Base-by-base conservation (phyloP, 53 echinoderm and acorn worm species). In the Holothuria scabra region DNA sequence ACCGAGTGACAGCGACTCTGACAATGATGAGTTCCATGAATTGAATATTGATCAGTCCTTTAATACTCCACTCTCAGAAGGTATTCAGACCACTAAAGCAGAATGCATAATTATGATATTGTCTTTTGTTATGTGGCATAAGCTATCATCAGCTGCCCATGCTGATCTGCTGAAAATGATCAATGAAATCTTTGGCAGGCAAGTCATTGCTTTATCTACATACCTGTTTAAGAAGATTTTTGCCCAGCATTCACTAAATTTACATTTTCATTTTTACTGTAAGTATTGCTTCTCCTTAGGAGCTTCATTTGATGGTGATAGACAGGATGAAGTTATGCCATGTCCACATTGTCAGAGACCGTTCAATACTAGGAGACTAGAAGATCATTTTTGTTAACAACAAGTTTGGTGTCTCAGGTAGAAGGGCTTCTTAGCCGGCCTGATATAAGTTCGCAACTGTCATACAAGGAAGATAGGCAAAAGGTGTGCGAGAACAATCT, bases 91-190 rank as follows among this genome's bases (percentile, higher is more conserved):
- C 13, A 87, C 87, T 19, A 52, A 59, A n/a, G 87, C 87, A 83
- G 87, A 87, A 41, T 71, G 58, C 57, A 1, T 87, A 24, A 60
- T 87, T 12, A 87, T 87, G 87, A 44, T 87, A 19, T 82, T 87
- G 87, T 38, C 74, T 60, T 88, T 84, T 84, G 84, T 84, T 32
- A 88, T 88, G 88, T 63, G 88, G 52, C 74, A 71, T 31, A 60
- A 46, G n/a, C 66, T 88, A 48, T 83, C 88, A 19, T 59, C 88
- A 28, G 55, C 56, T 76, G 76, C 76, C 24, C 24, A 28, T 44
- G 76, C 55, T 9, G 76, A 56, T 52, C 76, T 76, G 2, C 30
- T 76, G 56, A 24, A 76, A 41, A 52, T 76, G 21, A 22, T 76
- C 9, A 76, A 76, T 76, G 28, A 56, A 28, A 52, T 76, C 18